Conservation (phyloP, 2,797 vertebrate species). For the Thamnophis elegans region DNA sequence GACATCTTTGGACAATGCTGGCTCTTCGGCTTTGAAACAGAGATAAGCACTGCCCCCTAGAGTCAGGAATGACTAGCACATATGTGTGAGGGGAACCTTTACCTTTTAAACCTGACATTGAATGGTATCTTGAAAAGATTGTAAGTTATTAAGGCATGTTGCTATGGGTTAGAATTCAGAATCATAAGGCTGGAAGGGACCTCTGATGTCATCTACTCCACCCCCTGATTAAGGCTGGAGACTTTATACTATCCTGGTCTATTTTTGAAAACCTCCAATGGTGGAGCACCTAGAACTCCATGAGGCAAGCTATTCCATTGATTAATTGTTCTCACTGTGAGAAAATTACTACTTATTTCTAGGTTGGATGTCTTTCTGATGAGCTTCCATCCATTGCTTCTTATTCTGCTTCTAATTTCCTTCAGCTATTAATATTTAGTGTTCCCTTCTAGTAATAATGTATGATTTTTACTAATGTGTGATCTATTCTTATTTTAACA, state of each 20-base stretch:
- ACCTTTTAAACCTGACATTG: constrained; percentile 26
- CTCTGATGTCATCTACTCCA: neutral
- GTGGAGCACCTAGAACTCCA: neutral
- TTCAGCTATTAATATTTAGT: neutral
- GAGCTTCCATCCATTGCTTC: neutral
- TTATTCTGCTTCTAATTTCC: neutral
- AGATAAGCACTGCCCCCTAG: no score
- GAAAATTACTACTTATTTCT: neutral
- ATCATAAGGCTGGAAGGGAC: neutral
- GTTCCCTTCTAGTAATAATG: neutral
- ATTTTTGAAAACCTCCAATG: neutral
- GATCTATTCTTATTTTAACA: neutral
- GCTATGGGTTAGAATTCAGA: neutral
- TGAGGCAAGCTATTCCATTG: neutral
- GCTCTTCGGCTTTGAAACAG: no score
- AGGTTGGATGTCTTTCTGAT: neutral
- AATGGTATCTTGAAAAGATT: neutral
- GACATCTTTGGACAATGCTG: no score
- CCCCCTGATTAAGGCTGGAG: neutral
- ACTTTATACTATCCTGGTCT: neutral
- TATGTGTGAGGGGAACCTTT: no score
- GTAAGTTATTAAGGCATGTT: neutral
- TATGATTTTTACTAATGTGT: neutral
- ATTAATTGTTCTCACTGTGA: neutral
- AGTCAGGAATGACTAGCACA: no score